These are phyloP conservation scores for Drosophila melanica DNA, from an alignment of 1,140 invertebrate genomes.

Conservation along the genomic window DNA sequence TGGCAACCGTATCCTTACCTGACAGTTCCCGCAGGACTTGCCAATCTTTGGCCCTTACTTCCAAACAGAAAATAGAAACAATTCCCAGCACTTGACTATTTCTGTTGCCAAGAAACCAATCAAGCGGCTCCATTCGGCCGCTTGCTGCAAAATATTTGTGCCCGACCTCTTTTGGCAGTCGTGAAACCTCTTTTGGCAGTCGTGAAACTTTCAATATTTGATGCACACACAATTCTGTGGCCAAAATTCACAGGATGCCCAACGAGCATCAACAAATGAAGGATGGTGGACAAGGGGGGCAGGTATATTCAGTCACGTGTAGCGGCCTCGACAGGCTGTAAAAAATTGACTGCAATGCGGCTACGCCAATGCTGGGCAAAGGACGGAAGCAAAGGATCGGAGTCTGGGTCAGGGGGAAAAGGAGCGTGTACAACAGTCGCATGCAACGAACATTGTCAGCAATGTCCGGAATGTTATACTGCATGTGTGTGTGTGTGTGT, in stretches of 20 bases:
- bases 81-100: slow-evolving; percentile 1
- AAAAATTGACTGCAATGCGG: slow-evolving; percentile 76
- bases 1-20: not conserved
- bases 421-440: slow-evolving; percentile 12
- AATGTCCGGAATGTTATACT: slow-evolving; percentile 8
- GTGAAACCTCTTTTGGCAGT: slow-evolving; percentile 46
- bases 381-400: not conserved
- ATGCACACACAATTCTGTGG: slow-evolving; percentile 63
- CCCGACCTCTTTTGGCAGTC: slow-evolving; percentile 40
- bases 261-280: slow-evolving; percentile 67
- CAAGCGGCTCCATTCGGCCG: slow-evolving; percentile 32
- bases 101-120: slow-evolving; percentile 72
- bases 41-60: slow-evolving; percentile 6
- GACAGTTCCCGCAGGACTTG: slow-evolving; percentile 15
- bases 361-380: slow-evolving; percentile 29
- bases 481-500: slow-evolving; percentile 25
- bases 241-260: slow-evolving; percentile 64
- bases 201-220: slow-evolving; percentile 70
- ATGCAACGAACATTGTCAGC: slow-evolving; percentile 47
- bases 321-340: slow-evolving; percentile 23
- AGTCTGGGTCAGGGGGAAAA: slow-evolving; percentile 7
- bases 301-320: slow-evolving; percentile 65
- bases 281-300: slow-evolving; percentile 16
- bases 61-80: not conserved
- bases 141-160: slow-evolving; percentile 39